Percentiles rank a stretch among this genome's conserved stretches.
Evolutionary conservation across 2,888 invertebrate genomes (phyloP).

Genomic region (Diplazon laetatorius): DNA sequence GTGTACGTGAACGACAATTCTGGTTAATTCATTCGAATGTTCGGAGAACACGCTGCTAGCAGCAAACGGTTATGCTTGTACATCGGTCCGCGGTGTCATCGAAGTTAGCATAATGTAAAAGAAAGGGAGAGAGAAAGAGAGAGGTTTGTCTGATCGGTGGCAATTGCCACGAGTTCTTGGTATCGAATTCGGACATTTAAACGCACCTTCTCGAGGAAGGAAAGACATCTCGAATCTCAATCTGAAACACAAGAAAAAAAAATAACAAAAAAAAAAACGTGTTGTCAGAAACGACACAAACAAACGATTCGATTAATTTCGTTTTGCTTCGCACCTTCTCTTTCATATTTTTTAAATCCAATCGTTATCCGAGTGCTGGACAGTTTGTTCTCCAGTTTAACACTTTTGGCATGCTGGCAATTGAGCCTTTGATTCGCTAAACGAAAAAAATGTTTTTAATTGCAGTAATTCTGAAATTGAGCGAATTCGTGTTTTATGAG

Average conservation of each 20-base stretch:
- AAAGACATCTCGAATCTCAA: conserved; percentile 36
- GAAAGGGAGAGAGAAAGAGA: too few species aligned
- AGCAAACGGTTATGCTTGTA: conserved; percentile 39
- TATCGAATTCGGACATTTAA: conserved; percentile 58
- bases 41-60: conserved; percentile 47
- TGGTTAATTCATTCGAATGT: conserved; percentile 58
- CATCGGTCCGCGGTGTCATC: conserved; percentile 11
- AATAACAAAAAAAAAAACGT: conserved; percentile 30
- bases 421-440: background rate
- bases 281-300: conserved; percentile 9
- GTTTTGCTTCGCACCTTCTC: conserved; percentile 13
- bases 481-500: too few species aligned
- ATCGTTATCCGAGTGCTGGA: background rate
- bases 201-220: conserved; percentile 16
- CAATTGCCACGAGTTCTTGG: conserved; percentile 56
- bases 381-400: background rate
- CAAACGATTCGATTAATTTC: conserved; percentile 34
- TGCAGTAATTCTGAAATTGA: too few species aligned
- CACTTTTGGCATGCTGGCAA: background rate
- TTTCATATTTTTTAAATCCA: background rate
- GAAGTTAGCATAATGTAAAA: conserved; percentile 1
- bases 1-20: conserved; percentile 42
- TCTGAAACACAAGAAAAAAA: conserved; percentile 20
- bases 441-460: background rate
- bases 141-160: conserved; percentile 50